Conservation (phyloP, 2,888 invertebrate genomes). For the Agrenia bidenticulata region DNA sequence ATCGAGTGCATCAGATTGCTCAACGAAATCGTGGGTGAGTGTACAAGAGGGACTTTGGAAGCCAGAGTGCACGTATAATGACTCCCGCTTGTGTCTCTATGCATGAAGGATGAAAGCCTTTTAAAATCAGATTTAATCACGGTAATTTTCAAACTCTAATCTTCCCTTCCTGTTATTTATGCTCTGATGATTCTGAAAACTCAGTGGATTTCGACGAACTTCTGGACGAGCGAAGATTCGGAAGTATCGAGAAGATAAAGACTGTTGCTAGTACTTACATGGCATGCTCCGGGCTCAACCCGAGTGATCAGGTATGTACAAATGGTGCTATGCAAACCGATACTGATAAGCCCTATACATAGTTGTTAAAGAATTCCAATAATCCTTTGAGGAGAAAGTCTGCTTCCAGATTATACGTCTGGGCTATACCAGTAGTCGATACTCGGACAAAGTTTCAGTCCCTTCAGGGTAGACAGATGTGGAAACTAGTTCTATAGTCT, state of each 20-base stretch:
- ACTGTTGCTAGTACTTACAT: conserved; percentile 91
- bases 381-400: too few relatives aligned
- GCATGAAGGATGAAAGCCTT: not conserved
- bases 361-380: too few relatives aligned
- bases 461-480: too few relatives aligned
- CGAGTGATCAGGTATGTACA: conserved; percentile 58
- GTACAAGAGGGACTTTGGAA: conserved; percentile 50
- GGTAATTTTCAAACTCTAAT: too few relatives aligned
- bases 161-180: not conserved
- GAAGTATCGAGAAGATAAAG: conserved; percentile 90
- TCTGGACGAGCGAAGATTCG: conserved; percentile 79
- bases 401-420: too few relatives aligned
- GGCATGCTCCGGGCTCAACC: conserved; percentile 92
- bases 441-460: too few relatives aligned
- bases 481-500: too few relatives aligned
- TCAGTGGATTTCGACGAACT: conserved; percentile 86
- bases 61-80: not conserved
- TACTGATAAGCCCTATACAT: too few relatives aligned
- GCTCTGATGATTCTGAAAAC: conserved; percentile 50
- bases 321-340: too few relatives aligned
- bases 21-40: conserved; percentile 95
- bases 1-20: conserved; percentile 95
- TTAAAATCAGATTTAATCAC: not conserved
- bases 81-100: not conserved
- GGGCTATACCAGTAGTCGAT: too few relatives aligned